These are phyloP conservation scores for Aphelenchoides fujianensis DNA, from an alignment of 1,140 invertebrate genomes.

Conservation along the genomic window DNA sequence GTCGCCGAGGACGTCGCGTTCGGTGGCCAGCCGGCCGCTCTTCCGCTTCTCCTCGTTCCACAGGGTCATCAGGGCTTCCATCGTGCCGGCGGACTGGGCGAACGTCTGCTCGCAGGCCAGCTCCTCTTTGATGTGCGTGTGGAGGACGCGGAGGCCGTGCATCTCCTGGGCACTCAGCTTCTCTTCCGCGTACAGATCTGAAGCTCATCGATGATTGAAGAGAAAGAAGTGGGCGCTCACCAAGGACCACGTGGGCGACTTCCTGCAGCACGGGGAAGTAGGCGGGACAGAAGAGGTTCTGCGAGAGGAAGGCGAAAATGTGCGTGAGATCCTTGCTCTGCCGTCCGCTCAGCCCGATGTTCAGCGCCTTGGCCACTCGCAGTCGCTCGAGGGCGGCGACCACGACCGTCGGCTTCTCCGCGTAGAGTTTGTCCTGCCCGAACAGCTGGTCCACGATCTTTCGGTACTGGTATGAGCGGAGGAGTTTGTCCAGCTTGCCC, in stretches of 20 bases:
- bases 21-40: neutral
- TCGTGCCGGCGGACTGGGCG: neutral
- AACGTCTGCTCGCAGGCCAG: slow-evolving; percentile 14
- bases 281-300: slow-evolving; percentile 33
- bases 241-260: slow-evolving; percentile 33
- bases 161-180: slow-evolving; percentile 18
- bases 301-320: slow-evolving; percentile 32
- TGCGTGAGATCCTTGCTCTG: slow-evolving; percentile 19
- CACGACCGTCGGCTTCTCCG: slow-evolving; percentile 31
- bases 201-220: slow-evolving; percentile 11
- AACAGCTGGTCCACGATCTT: slow-evolving; percentile 37
- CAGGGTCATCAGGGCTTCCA: slow-evolving; percentile 17
- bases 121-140: slow-evolving; percentile 8
- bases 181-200: slow-evolving; percentile 32
- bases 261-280: slow-evolving; percentile 49
- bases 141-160: neutral
- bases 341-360: slow-evolving; percentile 27
- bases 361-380: slow-evolving; percentile 31
- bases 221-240: slow-evolving; percentile 13
- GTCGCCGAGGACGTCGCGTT: slow-evolving; percentile 13
- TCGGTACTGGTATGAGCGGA: slow-evolving; percentile 30
- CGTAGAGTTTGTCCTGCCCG: neutral
- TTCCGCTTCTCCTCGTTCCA: neutral
- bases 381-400: slow-evolving; percentile 48
- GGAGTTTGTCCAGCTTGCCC: slow-evolving; percentile 32